Conservation (phyloP, 2,797 vertebrate species). For the Buceros bicornis region DNA sequence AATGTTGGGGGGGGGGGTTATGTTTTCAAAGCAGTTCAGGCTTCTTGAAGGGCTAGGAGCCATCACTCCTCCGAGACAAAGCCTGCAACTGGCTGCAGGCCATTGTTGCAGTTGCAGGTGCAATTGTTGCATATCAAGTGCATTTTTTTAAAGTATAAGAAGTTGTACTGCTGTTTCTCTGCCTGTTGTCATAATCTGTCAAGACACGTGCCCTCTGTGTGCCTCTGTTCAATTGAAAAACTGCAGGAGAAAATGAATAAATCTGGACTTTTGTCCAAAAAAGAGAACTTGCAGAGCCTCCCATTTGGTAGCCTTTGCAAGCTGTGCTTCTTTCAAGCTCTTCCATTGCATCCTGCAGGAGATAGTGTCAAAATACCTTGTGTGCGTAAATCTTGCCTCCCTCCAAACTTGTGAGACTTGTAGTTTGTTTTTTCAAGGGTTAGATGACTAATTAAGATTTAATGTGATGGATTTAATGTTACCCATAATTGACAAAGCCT, state of each 20-base stretch:
- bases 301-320: neutral
- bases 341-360: neutral
- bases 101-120: too few relatives aligned
- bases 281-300: neutral
- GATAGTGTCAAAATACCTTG: neutral
- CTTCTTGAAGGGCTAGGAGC: neutral
- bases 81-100: neutral
- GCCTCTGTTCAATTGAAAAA: neutral
- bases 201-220: accelerated
- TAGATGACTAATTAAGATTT: slow-evolving; percentile 1
- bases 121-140: neutral
- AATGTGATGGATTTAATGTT: neutral
- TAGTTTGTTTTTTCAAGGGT: neutral
- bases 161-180: neutral
- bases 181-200: neutral
- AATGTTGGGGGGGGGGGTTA: neutral
- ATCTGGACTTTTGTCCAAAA: neutral
- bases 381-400: neutral
- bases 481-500: neutral
- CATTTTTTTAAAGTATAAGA: neutral
- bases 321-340: neutral
- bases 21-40: neutral
- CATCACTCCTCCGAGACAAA: neutral
- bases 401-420: neutral
- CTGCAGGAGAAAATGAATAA: neutral